Base-by-base conservation (phyloP, 64 coral and sea anemone species). In the Porites lutea region DNA sequence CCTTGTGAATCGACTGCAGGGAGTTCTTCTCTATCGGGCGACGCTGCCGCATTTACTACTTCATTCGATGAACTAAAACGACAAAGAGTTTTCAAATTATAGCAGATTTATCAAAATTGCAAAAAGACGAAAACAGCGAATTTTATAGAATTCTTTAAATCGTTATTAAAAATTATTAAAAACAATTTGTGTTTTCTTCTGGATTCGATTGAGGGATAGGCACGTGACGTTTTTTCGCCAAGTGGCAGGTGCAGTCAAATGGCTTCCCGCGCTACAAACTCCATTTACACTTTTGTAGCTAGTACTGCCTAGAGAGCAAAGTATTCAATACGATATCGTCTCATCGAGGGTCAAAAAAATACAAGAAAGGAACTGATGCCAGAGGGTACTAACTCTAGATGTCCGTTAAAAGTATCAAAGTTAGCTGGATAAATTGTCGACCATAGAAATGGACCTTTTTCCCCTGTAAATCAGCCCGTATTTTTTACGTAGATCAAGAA, bases 111-210 rank as follows among this genome's bases (percentile, higher is more conserved):
- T 59, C 59, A 45, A 83, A 83, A 83, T 83, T 83, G 79, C 79
- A 83, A 83, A 80, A 83, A 83, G 79, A 83, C 63, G 52, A 64
- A 83, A 83, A 83, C 79, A 83, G 79, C 52, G 79, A 83, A 83
- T 23, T 83, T 83, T 83, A 83, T 83, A 83, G 79, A 83, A 83
- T 83, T 83, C 79, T 83, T 16, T 83, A 83, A 83, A 83, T 83
- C 18, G 52, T 63, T 83, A 61, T 21, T 63, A 83, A 83, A 80
- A 55, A 54, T 80, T 48, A 80, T 80, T 51, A 57, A 54, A 81
- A 81, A 81, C 78, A 81, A 59, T 81, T 81, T 80, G 78, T 81
- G 47, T 81, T 81, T 83, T 83, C 79, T 83, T 83, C 59, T 83
- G 79, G 79, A 83, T 64, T 83, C 59, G 79, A 83, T 83, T 61